phyloP scores from a whole-genome alignment of 2,888 invertebrate genomes.

The Coenonympha glycerion region DNA sequence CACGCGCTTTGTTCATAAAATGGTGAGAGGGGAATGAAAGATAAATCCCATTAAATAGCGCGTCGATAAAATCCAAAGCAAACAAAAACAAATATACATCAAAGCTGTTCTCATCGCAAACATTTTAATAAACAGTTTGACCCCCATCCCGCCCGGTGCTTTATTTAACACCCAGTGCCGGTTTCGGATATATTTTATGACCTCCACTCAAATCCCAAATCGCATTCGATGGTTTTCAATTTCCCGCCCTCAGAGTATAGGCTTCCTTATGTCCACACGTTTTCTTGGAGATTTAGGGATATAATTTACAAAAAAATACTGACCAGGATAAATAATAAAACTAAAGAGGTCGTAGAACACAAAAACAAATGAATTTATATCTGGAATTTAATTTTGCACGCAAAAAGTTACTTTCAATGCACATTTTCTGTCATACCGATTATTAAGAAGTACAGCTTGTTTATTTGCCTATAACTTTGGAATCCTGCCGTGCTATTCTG shows the following conservation, averaged over 20 bases:
- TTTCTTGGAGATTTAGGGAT: background rate
- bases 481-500: too few species aligned
- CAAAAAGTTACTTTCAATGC: too few species aligned
- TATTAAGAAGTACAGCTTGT: too few species aligned
- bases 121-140: conserved; percentile 22
- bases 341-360: too few species aligned
- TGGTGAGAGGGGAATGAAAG: background rate
- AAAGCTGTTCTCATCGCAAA: conserved; percentile 7
- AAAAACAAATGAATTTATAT: too few species aligned
- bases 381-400: too few species aligned
- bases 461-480: too few species aligned
- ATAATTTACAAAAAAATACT: too few species aligned
- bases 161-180: conserved; percentile 45
- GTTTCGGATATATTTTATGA: conserved; percentile 53
- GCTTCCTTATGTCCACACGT: conserved; percentile 1
- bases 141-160: conserved; percentile 27
- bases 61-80: conserved; percentile 4
- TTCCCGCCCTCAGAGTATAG: conserved; percentile 38
- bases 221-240: conserved; percentile 60
- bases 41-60: background rate
- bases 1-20: background rate
- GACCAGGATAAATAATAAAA: too few species aligned
- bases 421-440: too few species aligned
- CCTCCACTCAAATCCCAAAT: conserved; percentile 39
- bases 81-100: conserved; percentile 8